phyloP scores from a whole-genome alignment of 2,888 invertebrate genomes.

The Pycnomerus fuliginosus region DNA sequence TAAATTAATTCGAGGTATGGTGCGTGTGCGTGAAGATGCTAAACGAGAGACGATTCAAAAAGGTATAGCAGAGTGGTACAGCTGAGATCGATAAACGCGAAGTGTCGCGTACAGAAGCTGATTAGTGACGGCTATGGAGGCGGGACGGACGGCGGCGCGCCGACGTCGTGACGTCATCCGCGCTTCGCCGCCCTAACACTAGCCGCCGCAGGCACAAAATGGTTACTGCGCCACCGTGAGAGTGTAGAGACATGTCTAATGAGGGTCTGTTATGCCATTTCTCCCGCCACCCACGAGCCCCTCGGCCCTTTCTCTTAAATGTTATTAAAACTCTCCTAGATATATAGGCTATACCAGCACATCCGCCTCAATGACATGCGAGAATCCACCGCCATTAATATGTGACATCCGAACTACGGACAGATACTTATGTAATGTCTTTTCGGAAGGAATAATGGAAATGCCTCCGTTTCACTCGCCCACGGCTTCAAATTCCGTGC shows the following conservation, averaged over 20 bases:
- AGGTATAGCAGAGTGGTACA: conserved; percentile 14
- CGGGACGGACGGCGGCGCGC: conserved; percentile 43
- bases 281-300: conserved; percentile 16
- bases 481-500: too few species aligned
- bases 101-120: conserved; percentile 43
- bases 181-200: conserved; percentile 33
- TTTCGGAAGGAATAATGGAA: conserved; percentile 10
- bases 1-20: conserved; percentile 36
- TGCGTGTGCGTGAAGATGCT: conserved; percentile 32
- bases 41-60: conserved; percentile 12
- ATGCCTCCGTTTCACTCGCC: too few species aligned
- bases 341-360: conserved; percentile 30
- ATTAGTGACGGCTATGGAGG: conserved; percentile 31
- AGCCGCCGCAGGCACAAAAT: conserved; percentile 46
- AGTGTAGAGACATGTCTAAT: conserved; percentile 45
- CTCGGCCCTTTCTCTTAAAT: conserved; percentile 28
- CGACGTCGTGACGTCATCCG: conserved; percentile 35
- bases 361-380: conserved; percentile 27
- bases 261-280: conserved; percentile 25
- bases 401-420: conserved; percentile 20
- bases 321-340: conserved; percentile 40
- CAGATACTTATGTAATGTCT: conserved; percentile 12
- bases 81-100: conserved; percentile 49
- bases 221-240: conserved; percentile 44
- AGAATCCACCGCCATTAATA: conserved; percentile 27